Conservation (phyloP, 2,797 vertebrate species). For the Nannoperca obscura region DNA sequence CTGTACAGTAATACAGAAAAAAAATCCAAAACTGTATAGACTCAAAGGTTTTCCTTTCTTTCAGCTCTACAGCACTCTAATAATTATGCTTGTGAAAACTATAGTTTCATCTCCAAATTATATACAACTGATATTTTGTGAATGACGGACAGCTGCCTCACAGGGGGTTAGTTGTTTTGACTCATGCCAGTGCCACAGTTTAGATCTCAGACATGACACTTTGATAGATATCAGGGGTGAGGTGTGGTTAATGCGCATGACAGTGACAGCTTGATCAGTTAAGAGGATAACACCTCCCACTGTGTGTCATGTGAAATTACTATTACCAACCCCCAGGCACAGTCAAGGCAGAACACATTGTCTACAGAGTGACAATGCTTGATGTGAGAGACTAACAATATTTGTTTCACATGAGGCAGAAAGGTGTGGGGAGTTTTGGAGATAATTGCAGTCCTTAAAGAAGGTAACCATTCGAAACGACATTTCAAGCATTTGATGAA, state of each 20-base stretch:
- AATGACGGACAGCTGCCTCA: constrained; percentile 15
- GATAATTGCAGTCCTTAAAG: neutral
- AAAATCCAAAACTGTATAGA: neutral
- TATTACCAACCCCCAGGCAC: constrained; percentile 35
- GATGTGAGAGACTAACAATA: constrained; percentile 8
- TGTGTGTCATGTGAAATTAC: constrained; percentile 57
- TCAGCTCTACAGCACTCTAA: neutral
- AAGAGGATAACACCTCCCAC: constrained; percentile 62
- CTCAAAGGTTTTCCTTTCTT: neutral
- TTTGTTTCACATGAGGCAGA: constrained; percentile 12
- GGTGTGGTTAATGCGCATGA: constrained; percentile 59
- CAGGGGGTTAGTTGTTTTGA: constrained; percentile 50
- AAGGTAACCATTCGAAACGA: neutral
- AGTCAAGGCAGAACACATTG: constrained; percentile 15
- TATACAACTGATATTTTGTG: neutral
- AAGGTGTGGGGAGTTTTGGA: neutral
- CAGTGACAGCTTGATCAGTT: constrained; percentile 66
- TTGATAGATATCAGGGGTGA: constrained; percentile 57
- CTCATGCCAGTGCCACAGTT: constrained; percentile 44
- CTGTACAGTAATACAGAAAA: neutral
- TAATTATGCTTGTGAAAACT: neutral
- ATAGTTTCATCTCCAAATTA: neutral
- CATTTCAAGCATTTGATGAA: neutral
- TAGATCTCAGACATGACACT: constrained; percentile 49
- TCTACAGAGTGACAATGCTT: constrained; percentile 23